phyloP scores from a whole-genome alignment of 1,140 invertebrate genomes.

The Formica selysi region DNA sequence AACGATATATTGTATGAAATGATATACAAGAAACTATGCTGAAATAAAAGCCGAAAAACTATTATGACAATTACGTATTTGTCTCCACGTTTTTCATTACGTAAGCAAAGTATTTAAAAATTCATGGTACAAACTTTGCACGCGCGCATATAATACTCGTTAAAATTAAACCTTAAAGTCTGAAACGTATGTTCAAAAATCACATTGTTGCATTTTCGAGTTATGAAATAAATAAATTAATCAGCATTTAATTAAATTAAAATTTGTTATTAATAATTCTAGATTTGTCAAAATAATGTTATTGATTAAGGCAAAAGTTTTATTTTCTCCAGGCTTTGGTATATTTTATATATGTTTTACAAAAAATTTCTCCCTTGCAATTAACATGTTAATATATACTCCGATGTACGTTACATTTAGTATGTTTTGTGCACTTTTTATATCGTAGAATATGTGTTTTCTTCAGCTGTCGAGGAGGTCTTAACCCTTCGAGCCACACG shows the following conservation, averaged over 20 bases:
- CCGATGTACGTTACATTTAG: background rate
- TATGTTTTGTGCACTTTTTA: conserved; percentile 26
- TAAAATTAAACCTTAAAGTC: background rate
- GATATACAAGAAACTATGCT: background rate
- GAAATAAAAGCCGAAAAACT: background rate
- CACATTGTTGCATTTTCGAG: no score
- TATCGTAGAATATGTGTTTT: background rate
- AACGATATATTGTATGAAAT: background rate
- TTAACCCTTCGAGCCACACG: conserved; percentile 45
- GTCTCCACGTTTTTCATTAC: no score
- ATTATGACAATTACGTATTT: conserved; percentile 15
- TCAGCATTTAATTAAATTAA: background rate
- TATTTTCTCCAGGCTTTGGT: background rate
- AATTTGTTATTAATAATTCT: background rate
- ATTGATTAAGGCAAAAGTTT: background rate
- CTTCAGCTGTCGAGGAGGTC: conserved; percentile 31
- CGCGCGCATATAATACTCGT: no score
- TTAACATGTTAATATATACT: conserved; percentile 45
- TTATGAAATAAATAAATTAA: background rate
- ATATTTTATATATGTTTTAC: background rate
- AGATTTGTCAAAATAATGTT: background rate
- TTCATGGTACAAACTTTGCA: no score
- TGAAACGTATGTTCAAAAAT: no score
- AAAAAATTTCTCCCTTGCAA: conserved; percentile 20
- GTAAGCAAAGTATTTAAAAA: no score